These are phyloP conservation scores for Podilymbus podiceps DNA, from an alignment of 2,113 vertebrate species.

Conservation along the genomic window DNA sequence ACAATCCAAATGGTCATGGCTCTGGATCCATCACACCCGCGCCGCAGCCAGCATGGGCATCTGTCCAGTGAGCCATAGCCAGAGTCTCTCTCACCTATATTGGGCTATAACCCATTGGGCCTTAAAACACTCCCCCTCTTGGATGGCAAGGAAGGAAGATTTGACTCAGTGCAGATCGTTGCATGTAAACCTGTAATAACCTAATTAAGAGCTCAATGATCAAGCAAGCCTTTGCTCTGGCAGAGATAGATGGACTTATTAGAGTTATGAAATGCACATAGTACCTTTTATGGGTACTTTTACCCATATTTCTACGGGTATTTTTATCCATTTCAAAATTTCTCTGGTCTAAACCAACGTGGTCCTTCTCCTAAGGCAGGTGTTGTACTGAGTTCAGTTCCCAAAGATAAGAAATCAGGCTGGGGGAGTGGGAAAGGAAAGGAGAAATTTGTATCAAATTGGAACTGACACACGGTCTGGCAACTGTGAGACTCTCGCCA, in stretches of 20 bases:
- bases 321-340: neutral
- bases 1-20: neutral
- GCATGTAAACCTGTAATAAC: neutral
- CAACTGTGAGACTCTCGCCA: neutral
- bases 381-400: neutral
- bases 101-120: neutral
- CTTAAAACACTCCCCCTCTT: neutral
- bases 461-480: slow-evolving; percentile 3
- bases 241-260: neutral
- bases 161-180: neutral
- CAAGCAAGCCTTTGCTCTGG: neutral
- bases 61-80: neutral
- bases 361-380: neutral
- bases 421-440: too few relatives aligned
- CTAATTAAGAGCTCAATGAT: neutral
- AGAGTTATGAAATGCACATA: neutral
- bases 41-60: neutral
- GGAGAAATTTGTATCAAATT: neutral
- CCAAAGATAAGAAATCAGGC: neutral
- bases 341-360: neutral
- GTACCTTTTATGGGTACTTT: neutral
- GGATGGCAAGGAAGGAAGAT: neutral
- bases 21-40: neutral
- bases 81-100: neutral
- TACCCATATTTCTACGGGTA: neutral